Evolutionary conservation across 2,888 invertebrate genomes (phyloP).

Genomic region (Drosophila hamatofila): DNA sequence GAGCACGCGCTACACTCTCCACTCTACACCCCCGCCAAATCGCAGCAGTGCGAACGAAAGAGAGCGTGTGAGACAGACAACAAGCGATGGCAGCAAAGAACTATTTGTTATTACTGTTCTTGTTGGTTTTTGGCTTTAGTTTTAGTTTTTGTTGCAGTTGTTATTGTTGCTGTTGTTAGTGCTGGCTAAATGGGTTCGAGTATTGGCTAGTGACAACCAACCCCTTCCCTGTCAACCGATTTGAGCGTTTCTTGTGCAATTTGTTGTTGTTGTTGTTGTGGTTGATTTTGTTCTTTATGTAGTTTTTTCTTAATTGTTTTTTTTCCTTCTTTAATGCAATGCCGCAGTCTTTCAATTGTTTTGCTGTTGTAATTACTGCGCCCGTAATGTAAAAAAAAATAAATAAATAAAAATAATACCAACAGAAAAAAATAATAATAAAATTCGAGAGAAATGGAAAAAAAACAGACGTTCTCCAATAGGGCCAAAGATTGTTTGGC

Average conservation of each 20-base stretch:
- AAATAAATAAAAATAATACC: neutral
- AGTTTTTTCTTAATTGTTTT: neutral
- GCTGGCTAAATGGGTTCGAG: conserved; percentile 20
- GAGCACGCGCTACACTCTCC: conserved; percentile 42
- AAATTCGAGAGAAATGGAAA: neutral
- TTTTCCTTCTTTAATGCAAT: conserved; percentile 1
- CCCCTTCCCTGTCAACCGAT: conserved; percentile 28
- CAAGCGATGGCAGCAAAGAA: conserved; percentile 8
- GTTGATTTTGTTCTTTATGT: conserved; percentile 19
- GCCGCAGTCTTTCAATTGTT: conserved; percentile 34
- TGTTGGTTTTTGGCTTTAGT: conserved; percentile 10
- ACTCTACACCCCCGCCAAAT: conserved; percentile 40
- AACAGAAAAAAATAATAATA: neutral
- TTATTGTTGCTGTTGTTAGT: conserved; percentile 9
- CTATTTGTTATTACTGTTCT: conserved; percentile 9
- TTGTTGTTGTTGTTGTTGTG: conserved; percentile 24
- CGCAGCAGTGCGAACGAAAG: conserved; percentile 5
- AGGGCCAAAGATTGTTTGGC: conserved; percentile 29
- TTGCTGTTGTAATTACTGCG: conserved; percentile 18
- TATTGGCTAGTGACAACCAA: conserved; percentile 31
- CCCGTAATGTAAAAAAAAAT: neutral
- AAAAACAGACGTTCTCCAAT: conserved; percentile 17
- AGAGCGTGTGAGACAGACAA: conserved; percentile 1
- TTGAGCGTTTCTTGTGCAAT: conserved; percentile 27
- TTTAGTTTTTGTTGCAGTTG: neutral